Conservation (phyloP, 2,113 vertebrate species). For the Eolophus roseicapilla region DNA sequence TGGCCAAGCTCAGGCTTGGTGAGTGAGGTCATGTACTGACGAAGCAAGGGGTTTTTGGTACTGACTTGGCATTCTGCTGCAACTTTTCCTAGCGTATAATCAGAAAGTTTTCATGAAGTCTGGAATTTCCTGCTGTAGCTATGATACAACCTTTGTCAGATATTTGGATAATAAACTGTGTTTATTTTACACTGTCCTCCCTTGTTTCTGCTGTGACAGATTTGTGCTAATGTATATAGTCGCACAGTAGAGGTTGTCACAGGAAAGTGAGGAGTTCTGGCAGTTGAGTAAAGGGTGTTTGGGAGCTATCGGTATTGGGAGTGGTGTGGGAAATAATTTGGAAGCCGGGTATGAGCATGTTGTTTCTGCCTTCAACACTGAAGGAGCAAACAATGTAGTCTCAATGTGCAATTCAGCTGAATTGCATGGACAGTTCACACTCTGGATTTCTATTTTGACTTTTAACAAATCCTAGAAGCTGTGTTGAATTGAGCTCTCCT, state of each 20-base stretch:
- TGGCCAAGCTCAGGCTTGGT: not conserved
- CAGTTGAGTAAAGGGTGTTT: conserved; percentile 28
- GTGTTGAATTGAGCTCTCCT: not conserved
- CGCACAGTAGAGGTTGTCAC: conserved; percentile 32
- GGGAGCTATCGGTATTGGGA: conserved; percentile 26
- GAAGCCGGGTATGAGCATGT: not conserved
- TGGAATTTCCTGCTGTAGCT: not conserved
- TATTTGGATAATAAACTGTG: conserved; percentile 8
- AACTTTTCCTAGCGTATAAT: not conserved
- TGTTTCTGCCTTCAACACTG: conserved; percentile 7
- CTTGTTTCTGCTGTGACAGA: conserved; percentile 29
- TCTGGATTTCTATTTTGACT: not conserved
- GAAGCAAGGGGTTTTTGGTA: not conserved
- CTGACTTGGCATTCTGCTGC: not conserved
- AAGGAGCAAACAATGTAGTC: conserved; percentile 5
- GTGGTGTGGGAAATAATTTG: conserved; percentile 22
- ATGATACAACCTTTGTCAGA: not conserved
- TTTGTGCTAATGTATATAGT: conserved; percentile 17
- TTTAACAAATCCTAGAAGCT: not conserved
- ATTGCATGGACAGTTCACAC: not conserved
- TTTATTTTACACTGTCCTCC: conserved; percentile 17
- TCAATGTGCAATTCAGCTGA: not conserved
- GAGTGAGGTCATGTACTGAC: not conserved
- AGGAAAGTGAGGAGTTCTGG: conserved; percentile 41
- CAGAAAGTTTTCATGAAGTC: not conserved